phyloP scores from a whole-genome alignment of 2,113 vertebrate genomes.

The Misgurnus mizolepis region DNA sequence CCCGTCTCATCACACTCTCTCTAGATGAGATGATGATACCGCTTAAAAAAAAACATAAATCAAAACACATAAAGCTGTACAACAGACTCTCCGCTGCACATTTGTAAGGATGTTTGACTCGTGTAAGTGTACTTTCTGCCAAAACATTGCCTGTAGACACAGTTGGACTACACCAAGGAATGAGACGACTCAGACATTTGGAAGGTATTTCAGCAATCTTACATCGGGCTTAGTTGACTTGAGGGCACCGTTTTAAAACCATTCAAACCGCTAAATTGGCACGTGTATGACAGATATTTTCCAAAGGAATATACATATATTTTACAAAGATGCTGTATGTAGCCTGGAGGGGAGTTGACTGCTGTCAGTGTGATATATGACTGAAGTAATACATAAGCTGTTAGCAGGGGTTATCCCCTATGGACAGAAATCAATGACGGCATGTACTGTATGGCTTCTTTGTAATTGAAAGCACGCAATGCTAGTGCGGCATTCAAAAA shows the following conservation, averaged over 20 bases:
- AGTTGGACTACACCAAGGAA: conserved; percentile 14
- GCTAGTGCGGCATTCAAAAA: not conserved
- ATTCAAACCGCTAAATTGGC: not conserved
- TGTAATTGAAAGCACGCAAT: conserved; percentile 38
- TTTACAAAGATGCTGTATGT: conserved; percentile 29
- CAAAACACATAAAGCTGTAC: not conserved
- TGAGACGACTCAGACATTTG: conserved; percentile 12
- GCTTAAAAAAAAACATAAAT: not conserved
- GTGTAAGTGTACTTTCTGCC: not conserved
- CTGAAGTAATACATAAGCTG: conserved; percentile 55
- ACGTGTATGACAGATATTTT: conserved; percentile 56
- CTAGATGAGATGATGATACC: conserved; percentile 14
- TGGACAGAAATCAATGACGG: conserved; percentile 56
- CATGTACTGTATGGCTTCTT: conserved; percentile 7
- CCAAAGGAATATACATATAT: conserved; percentile 56
- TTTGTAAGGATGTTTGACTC: not conserved
- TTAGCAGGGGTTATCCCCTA: conserved; percentile 52
- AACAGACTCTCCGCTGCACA: not conserved
- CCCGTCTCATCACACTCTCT: conserved; percentile 31
- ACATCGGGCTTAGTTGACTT: conserved; percentile 12
- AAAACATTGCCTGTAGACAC: conserved; percentile 26
- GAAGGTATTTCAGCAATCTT: conserved; percentile 19
- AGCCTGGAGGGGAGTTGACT: conserved; percentile 41
- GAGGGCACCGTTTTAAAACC: not conserved
- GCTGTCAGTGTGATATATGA: conserved; percentile 47